Conservation (phyloP, 1,140 invertebrate genomes). For the Pseudomyrmex gracilis region DNA sequence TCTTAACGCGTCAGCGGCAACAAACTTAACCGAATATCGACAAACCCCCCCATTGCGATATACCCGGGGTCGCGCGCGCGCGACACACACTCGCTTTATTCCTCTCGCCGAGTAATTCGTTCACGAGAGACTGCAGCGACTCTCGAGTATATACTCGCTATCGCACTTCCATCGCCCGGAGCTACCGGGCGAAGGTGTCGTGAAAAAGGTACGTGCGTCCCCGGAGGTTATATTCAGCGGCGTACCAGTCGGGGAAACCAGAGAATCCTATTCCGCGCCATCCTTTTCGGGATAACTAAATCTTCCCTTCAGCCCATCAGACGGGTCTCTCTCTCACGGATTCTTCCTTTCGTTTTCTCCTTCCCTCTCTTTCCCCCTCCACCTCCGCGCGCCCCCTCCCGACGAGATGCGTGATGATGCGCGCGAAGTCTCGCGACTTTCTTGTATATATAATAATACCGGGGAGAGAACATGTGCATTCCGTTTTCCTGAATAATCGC, state of each 20-base stretch:
- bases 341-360: conserved; percentile 36
- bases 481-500: conserved; percentile 70
- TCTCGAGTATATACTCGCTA: conserved; percentile 25
- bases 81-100: neutral
- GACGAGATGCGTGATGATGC: neutral
- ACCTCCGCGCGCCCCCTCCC: too few relatives aligned
- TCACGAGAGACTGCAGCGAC: neutral
- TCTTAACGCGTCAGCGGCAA: neutral
- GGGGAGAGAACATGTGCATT: conserved; percentile 17
- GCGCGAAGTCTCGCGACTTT: neutral
- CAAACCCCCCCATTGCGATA: neutral
- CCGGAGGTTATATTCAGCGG: conserved; percentile 42
- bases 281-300: conserved; percentile 72
- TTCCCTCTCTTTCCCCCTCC: too few relatives aligned
- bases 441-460: too few relatives aligned
- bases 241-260: conserved; percentile 45
- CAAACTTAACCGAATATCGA: conserved; percentile 9
- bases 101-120: conserved; percentile 15
- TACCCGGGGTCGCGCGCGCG: too few relatives aligned
- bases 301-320: conserved; percentile 66
- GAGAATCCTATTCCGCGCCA: conserved; percentile 66
- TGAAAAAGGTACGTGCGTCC: conserved; percentile 64
- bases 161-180: conserved; percentile 48
- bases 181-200: conserved; percentile 12
- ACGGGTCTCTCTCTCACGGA: conserved; percentile 37